Evolutionary conservation across 2,113 vertebrate species (phyloP).

Genomic region (Mastomys natalensis): DNA sequence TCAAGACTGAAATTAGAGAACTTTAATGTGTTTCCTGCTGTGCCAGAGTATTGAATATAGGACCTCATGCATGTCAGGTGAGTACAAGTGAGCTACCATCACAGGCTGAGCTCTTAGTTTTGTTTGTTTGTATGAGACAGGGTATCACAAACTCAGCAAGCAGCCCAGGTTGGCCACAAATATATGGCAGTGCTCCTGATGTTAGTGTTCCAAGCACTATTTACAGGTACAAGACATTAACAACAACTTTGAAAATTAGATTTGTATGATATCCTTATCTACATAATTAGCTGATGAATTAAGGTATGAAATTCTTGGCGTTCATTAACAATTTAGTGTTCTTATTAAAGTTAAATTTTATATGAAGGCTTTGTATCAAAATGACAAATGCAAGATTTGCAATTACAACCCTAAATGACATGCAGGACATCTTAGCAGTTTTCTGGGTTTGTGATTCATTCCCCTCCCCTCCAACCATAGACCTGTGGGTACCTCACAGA

Average conservation of each 20-base stretch:
- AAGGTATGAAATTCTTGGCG: neutral
- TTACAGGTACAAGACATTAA: neutral
- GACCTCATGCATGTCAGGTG: neutral
- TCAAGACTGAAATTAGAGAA: neutral
- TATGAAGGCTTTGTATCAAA: neutral
- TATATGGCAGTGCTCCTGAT: neutral
- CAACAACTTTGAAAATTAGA: neutral
- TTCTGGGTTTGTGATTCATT: neutral
- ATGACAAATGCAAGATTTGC: fast-evolving
- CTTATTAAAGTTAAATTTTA: neutral
- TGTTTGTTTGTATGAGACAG: neutral
- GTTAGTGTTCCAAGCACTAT: neutral
- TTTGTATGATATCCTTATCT: neutral
- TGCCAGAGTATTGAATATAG: neutral
- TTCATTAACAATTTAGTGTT: neutral
- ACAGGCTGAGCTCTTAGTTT: neutral
- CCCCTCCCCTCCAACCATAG: neutral
- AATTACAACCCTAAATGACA: neutral
- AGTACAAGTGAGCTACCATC: neutral
- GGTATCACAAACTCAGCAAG: neutral
- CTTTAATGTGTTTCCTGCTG: neutral
- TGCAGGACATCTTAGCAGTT: neutral
- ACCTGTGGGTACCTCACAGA: neutral
- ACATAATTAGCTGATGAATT: neutral
- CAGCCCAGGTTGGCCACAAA: neutral